These are phyloP conservation scores for Stichopus chloronotus DNA, from an alignment of 35 echinoderm and acorn worm species.

Conservation along the genomic window DNA sequence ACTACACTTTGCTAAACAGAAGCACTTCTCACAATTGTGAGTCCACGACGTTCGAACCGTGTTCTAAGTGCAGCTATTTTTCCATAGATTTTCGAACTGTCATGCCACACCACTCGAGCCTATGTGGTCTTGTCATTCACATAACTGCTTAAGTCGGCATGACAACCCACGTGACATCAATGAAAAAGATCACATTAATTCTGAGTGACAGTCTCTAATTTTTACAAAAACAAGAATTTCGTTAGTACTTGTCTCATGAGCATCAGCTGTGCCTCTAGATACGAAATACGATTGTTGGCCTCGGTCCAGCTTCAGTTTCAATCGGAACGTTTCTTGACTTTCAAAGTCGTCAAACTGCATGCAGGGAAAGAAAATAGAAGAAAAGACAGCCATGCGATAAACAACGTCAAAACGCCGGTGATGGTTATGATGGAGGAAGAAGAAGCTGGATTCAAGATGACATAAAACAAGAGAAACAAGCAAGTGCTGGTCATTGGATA, in stretches of 20 bases:
- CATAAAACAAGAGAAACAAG: neutral
- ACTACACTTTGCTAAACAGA: too few species aligned
- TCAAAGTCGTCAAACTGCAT: constrained; percentile 33
- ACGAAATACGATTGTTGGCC: constrained; percentile 45
- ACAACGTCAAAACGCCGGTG: constrained; percentile 15
- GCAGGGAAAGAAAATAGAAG: constrained; percentile 40
- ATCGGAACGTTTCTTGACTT: constrained; percentile 46
- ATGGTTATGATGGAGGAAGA: too few species aligned
- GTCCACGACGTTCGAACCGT: too few species aligned
- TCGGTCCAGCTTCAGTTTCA: constrained; percentile 64
- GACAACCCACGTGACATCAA: too few species aligned
- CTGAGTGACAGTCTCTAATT: too few species aligned
- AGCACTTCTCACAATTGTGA: too few species aligned
- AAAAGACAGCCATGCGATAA: constrained; percentile 10
- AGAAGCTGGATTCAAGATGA: neutral
- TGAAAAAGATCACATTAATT: too few species aligned
- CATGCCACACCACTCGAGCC: too few species aligned
- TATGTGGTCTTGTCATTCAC: too few species aligned
- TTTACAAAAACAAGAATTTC: neutral
- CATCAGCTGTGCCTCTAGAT: constrained; percentile 48
- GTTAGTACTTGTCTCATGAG: constrained; percentile 58
- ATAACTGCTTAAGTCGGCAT: too few species aligned
- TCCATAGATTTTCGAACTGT: too few species aligned
- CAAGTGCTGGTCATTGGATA: neutral
- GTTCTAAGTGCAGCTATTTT: too few species aligned